Conservation (phyloP, 2,888 invertebrate species). For the Eristalinus aeneus region DNA sequence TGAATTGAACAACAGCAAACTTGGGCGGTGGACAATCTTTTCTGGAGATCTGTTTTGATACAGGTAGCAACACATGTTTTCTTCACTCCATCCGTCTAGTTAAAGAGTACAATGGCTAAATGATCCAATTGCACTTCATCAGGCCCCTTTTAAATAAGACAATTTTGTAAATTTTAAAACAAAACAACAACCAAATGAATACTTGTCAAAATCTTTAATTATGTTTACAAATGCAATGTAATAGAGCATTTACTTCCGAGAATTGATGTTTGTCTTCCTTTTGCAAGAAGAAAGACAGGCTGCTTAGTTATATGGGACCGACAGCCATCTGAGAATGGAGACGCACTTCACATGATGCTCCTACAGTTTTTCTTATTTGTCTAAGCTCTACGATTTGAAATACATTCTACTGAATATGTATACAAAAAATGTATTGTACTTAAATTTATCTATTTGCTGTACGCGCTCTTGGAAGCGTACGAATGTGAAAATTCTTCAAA, state of each 20-base stretch:
- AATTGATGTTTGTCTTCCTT: not conserved
- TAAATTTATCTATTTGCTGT: conserved; percentile 2
- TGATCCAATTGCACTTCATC: too few species aligned
- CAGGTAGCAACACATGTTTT: too few species aligned
- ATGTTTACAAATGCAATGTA: not conserved
- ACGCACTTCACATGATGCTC: not conserved
- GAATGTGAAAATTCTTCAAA: not conserved
- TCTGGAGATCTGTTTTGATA: too few species aligned
- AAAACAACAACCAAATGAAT: not conserved
- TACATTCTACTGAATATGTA: not conserved
- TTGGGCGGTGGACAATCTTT: too few species aligned
- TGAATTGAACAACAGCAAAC: too few species aligned
- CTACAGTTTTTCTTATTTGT: not conserved
- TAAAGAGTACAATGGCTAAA: too few species aligned
- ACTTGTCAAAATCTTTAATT: not conserved
- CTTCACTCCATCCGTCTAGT: too few species aligned
- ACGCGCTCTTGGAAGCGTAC: not conserved
- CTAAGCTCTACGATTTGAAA: not conserved
- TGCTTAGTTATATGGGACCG: too few species aligned
- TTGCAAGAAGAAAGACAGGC: too few species aligned
- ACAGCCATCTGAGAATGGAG: not conserved
- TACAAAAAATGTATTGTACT: not conserved
- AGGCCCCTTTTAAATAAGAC: too few species aligned
- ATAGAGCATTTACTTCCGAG: not conserved
- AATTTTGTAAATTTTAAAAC: too few species aligned